Conservation (phyloP, 2,888 invertebrate genomes). For the Drosophila helvetica region DNA sequence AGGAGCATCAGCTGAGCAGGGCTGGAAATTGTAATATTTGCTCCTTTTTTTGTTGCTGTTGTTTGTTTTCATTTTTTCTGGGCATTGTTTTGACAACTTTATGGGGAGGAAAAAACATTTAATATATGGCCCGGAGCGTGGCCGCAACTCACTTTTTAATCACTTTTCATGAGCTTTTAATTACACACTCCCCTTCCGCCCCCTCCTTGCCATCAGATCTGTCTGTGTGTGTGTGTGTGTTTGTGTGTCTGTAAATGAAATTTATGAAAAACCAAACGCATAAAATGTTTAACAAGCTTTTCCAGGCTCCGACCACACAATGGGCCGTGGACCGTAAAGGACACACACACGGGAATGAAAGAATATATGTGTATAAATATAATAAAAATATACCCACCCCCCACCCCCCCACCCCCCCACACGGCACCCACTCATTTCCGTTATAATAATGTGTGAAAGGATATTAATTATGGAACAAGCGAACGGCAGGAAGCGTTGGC, state of each 20-base stretch:
- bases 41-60: slow-evolving; percentile 6
- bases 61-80: slow-evolving; percentile 3
- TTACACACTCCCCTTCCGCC: slow-evolving; percentile 50
- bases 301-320: slow-evolving; percentile 15
- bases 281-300: slow-evolving; percentile 68
- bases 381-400: slow-evolving; percentile 40
- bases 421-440: slow-evolving; percentile 63
- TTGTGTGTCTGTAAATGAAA: slow-evolving; percentile 41
- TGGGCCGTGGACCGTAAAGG: slow-evolving; percentile 2
- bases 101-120: slow-evolving; percentile 59
- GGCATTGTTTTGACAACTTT: slow-evolving; percentile 72
- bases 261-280: slow-evolving; percentile 65
- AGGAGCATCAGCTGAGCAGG: too few relatives aligned
- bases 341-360: neutral
- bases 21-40: slow-evolving; percentile 10
- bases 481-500: slow-evolving; percentile 71
- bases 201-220: slow-evolving; percentile 20
- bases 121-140: slow-evolving; percentile 49
- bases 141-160: slow-evolving; percentile 79
- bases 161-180: slow-evolving; percentile 78
- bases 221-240: slow-evolving; percentile 26
- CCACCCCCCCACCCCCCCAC: slow-evolving; percentile 12
- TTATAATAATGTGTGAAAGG: slow-evolving; percentile 80
- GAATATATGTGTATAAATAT: slow-evolving; percentile 19
- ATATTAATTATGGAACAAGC: slow-evolving; percentile 80